Evolutionary conservation across 2,797 vertebrate species (phyloP).

Genomic region (Gallirallus australis): DNA sequence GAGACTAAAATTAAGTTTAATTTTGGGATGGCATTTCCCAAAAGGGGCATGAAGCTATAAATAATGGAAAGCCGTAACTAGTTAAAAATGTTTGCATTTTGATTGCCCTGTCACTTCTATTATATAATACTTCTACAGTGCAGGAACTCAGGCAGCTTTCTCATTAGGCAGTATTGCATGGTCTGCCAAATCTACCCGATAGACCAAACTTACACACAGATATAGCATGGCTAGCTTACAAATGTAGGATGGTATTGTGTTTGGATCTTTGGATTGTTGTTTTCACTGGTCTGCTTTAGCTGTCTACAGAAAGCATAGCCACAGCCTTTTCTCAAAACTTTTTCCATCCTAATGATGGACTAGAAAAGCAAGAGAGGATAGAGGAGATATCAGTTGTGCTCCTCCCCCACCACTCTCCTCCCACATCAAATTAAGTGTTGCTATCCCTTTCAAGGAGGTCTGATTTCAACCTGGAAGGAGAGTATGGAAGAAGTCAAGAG

Average conservation of each 20-base stretch:
- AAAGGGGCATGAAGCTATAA: conserved; percentile 55
- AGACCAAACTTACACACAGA: not conserved
- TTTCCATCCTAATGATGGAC: not conserved
- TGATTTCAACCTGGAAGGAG: not conserved
- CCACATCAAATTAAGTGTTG: not conserved
- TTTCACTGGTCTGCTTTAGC: not conserved
- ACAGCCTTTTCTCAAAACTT: not conserved
- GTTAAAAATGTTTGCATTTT: conserved; percentile 34
- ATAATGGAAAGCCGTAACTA: not conserved
- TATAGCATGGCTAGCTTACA: not conserved
- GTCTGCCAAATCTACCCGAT: not conserved
- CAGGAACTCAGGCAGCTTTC: not conserved
- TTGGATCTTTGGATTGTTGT: not conserved
- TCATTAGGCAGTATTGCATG: not conserved
- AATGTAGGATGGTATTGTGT: not conserved
- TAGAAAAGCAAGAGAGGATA: not conserved
- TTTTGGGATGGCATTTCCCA: conserved; percentile 65
- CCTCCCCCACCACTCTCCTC: not conserved
- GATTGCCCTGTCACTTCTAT: conserved; percentile 2
- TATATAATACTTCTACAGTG: conserved; percentile 26
- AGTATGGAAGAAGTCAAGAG: not conserved
- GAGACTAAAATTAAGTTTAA: conserved; percentile 68
- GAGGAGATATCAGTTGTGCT: not conserved
- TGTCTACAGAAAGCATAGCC: not conserved
- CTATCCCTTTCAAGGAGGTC: not conserved